Percentiles rank a stretch among this genome's conserved stretches.
phyloP scores from a whole-genome alignment of 2,797 vertebrate genomes.

The Pempheris klunzingeri region DNA sequence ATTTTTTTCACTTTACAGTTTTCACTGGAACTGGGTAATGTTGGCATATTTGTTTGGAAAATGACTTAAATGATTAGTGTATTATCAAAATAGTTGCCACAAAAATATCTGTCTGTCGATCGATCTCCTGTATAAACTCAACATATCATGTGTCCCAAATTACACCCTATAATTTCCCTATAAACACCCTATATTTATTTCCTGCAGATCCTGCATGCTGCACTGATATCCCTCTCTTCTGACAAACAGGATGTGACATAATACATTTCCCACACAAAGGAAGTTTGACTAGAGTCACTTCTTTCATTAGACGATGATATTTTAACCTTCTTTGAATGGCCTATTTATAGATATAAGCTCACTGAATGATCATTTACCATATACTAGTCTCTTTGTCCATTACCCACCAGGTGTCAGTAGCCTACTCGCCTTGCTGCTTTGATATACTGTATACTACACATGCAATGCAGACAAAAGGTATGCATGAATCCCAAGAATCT shows the following conservation, averaged over 20 bases:
- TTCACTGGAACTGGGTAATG: neutral
- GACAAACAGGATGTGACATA: neutral
- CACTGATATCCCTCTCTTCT: neutral
- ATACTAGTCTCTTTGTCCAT: slow-evolving; percentile 5
- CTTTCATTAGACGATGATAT: neutral
- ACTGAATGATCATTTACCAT: neutral
- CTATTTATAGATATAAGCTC: neutral
- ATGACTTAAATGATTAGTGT: neutral
- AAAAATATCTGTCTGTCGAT: neutral
- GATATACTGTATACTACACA: neutral
- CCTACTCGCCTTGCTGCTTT: slow-evolving; percentile 3
- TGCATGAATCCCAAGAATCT: neutral
- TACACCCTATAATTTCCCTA: neutral
- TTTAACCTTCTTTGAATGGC: neutral
- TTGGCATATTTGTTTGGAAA: neutral
- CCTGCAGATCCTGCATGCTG: neutral
- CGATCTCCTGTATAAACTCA: neutral
- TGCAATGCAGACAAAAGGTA: slow-evolving; percentile 54
- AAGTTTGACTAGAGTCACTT: neutral
- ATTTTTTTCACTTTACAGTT: no score
- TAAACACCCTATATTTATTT: neutral
- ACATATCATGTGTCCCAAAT: neutral
- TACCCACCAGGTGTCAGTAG: slow-evolving; percentile 78
- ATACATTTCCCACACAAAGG: neutral
- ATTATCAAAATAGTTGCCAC: neutral